Base-by-base conservation (phyloP, 2,888 invertebrate genomes). In the Papilio elwesi region DNA sequence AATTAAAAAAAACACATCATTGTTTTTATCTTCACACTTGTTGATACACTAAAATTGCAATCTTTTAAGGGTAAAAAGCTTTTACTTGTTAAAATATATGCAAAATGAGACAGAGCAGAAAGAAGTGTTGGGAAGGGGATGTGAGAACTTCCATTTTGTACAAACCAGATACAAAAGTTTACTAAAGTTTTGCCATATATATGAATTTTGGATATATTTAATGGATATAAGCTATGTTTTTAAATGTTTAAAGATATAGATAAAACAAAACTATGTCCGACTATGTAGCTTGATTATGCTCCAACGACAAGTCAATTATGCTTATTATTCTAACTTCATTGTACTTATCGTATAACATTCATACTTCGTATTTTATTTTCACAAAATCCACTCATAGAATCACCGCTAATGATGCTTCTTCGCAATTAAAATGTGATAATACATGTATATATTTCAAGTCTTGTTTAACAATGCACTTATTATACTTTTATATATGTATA, bases 301-400 rank as follows among this genome's bases (percentile, higher is more conserved):
- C 76, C 86, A 84, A 85, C 82, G 85, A 86, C 82, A 81, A 26
- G 4, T 26, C 26, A 73, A 78, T 72, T 82, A 80, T 75, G 76
- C 82, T 85, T 82, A 84, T 74, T 74, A 26, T 26, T 78, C 80
- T 84, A 85, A 79, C 80, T 83, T 84, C 81, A 86, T 89, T 89
- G 89, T 90, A 87, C 87, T 87, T 83, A 71, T 81, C 78, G 71
- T 75, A 68, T 57, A 57, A 55, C 43, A 71, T 55, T 59, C 12
- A 47, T 49, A 63, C 13, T 47, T 43, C 12, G 9, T 57, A 70
- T 12, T n/a, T 13, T 59, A 38, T 59, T 59, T 38, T 36, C 72
- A 74, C 72, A 74, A 76, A 72, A 70, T 62, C 67, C 69, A 64
- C 74, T 75, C 70, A 74, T 74, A 71, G 51, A 43, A n/a, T 48